Base-by-base conservation (phyloP, 2,888 invertebrate species). In the Noctua janthina region DNA sequence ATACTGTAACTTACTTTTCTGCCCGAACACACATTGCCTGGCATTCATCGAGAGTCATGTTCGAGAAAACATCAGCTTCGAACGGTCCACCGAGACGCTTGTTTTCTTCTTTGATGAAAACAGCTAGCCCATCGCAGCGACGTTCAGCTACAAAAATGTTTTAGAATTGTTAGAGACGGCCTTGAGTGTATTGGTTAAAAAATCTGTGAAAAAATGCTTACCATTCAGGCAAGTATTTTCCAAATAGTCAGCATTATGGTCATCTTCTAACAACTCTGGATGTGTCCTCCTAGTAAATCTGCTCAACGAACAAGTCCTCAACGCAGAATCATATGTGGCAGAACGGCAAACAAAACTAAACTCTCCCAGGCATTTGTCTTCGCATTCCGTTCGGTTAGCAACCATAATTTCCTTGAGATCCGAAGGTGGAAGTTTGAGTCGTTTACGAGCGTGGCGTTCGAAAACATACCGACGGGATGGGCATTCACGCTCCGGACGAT, bases 151-250 rank as follows among this genome's bases (percentile, higher is more conserved):
- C 72, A 91, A 92, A 73, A 85, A 56, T 87, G 73, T 56, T 20
- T 70, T 10, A 11, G 2, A 17, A 43, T 17, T 39, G 2, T 54
- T 71, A 81, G 51, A 49, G n/a, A 43, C 49, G 15, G 15, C n/a
- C 49, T 35, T 49, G 2, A 10, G 20, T 39, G 20, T 10, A 23
- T 54, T 8, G 0, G 8, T n/a, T 43, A 7, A 2, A 56, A 62
- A 51, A 1, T 20, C 13, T 49, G 0, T 7, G 15, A 0, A 23
- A 62, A 17, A 13, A 67, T 73, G 7, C 70, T 90, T 97, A 99
- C 99, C 98, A 92, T 98, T 99, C 20, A 99, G 96, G 93, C 99
- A 99, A 72, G 99, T 98, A 92, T 99, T 99, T 97, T 99, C 99
- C 91, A 99, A 96, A 94, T 99, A 99, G 93, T 99, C 99, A 1